These are phyloP conservation scores for Trichosurus vulpecula DNA, from an alignment of 2,797 vertebrate species.

Conservation along the genomic window DNA sequence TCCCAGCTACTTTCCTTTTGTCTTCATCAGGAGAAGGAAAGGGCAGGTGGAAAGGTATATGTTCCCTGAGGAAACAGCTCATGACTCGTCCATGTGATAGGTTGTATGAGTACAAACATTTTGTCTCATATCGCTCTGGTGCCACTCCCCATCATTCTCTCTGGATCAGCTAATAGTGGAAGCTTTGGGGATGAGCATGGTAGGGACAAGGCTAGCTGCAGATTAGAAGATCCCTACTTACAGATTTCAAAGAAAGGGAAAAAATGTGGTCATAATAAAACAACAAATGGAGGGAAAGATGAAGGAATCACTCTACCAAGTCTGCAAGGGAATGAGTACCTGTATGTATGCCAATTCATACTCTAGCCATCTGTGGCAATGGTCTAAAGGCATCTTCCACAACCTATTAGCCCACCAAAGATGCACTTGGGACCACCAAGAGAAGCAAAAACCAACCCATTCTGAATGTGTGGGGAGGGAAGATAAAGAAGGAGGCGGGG, in stretches of 20 bases:
- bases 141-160: neutral
- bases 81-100: neutral
- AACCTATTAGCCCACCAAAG: neutral
- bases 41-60: neutral
- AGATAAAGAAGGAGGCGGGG: too few relatives aligned
- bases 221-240: neutral
- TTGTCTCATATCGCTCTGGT: neutral
- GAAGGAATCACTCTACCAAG: neutral
- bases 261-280: neutral
- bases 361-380: neutral
- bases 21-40: neutral
- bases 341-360: too few relatives aligned
- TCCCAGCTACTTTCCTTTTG: neutral
- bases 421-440: neutral
- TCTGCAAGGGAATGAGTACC: too few relatives aligned
- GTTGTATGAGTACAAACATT: neutral
- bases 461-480: neutral
- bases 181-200: neutral
- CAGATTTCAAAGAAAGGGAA: neutral
- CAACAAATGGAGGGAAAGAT: neutral
- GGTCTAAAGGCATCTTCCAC: neutral
- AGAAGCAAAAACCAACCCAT: neutral
- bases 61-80: neutral
- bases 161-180: neutral
- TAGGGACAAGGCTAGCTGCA: too few relatives aligned